Evolutionary conservation across 2,113 vertebrate species (phyloP), one percentile per base, ranked within the genome.

Genomic region (Entosphenus tridentatus): DNA sequence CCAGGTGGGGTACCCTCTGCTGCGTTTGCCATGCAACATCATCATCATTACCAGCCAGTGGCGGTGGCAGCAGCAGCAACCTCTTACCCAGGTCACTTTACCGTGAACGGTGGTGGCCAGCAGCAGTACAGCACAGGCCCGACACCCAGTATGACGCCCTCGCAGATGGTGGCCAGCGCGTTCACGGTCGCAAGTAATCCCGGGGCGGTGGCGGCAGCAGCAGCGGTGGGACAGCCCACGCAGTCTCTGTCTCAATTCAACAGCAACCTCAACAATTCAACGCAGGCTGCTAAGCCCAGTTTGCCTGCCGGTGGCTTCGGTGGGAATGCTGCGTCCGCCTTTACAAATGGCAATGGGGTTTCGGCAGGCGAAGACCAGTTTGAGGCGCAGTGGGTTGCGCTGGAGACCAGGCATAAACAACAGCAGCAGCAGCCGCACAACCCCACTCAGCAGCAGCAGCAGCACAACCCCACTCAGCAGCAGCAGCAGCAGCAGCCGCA

Each of bases 121-220:
- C 91, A 87, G 13, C 75, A 82, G 13, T 83, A 83, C 71, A 78
- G 85, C 3, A 87, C 82, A 1, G 84, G 91, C 56, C 87, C 91
- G 0, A 85, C 91, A 73, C 86, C 90, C 5, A 91, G 93, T 71
- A 96, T 98, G 77, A 98, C 93, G 5, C 91, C 93, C 8, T 95
- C 93, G 12, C 91, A 96, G 78, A 96, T 96, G 93, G 93, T 96
- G 65, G 93, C 88, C 59, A 89, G 96, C 0, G 84, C 93, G 71
- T 96, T 98, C 10, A 90, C 91, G 72, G 90, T 88, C 0, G 85
- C 87, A 12, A 74, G 84, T 16, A 88, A 87, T 71, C 10, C 81
- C 56, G 39, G 39, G 39, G 39, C 39, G 39, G 39, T 7, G 39
- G 39, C 39, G 39, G 39, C 39, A 39, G 39, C 39, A 39, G 3